Percentiles rank a stretch among this genome's conserved stretches.
Evolutionary conservation across 2,888 invertebrate species (phyloP).

Genomic region (Chrysotoxum bicinctum): DNA sequence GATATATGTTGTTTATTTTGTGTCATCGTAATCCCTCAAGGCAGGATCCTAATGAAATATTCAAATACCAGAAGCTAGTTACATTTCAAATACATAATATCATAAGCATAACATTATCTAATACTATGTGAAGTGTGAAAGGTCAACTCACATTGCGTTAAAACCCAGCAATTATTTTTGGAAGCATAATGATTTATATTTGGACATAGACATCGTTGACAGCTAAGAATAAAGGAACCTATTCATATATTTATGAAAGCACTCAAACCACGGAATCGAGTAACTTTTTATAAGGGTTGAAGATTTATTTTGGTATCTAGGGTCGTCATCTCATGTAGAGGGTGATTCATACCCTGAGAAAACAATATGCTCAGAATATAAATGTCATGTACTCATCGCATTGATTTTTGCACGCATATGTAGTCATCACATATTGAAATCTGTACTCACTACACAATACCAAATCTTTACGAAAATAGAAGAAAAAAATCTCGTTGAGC

Average conservation of each 20-base stretch:
- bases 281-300: neutral
- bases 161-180: neutral
- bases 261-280: neutral
- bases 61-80: neutral
- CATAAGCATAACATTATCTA: neutral
- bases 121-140: neutral
- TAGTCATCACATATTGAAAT: too few species aligned
- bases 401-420: too few species aligned
- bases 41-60: conserved; percentile 3
- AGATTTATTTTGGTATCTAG: neutral
- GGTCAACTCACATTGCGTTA: neutral
- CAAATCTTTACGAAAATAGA: too few species aligned
- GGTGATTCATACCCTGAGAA: too few species aligned
- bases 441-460: too few species aligned
- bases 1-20: neutral
- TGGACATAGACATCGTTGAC: neutral
- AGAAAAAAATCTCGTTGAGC: too few species aligned
- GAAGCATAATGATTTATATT: neutral
- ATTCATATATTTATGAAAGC: neutral
- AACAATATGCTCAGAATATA: too few species aligned
- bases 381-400: too few species aligned
- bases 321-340: neutral
- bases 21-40: neutral
- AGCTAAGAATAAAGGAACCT: neutral
- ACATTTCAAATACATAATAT: neutral